Conservation (phyloP, 2,797 vertebrate species). For the Melanotaenia trifasciata region DNA sequence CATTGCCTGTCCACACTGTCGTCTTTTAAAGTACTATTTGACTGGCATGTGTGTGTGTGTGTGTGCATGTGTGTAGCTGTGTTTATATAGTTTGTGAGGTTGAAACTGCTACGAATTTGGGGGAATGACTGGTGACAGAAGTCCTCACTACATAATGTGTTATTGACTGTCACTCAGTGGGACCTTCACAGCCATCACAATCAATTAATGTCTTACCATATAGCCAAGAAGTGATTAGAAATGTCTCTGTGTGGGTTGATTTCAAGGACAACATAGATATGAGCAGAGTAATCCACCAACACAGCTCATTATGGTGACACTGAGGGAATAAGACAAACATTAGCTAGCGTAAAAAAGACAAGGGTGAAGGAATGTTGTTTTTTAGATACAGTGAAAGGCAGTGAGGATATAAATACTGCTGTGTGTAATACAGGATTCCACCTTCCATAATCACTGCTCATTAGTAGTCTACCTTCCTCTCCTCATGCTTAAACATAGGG, state of each 20-base stretch:
- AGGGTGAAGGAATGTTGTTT: background rate
- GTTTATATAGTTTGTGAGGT: conserved; percentile 14
- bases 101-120: conserved; percentile 14
- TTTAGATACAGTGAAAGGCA: background rate
- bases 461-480: conserved; percentile 21
- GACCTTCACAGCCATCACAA: conserved; percentile 65
- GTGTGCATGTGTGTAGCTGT: conserved; percentile 1
- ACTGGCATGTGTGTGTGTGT: conserved; percentile 31
- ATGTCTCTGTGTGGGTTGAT: conserved; percentile 22
- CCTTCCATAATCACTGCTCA: conserved; percentile 41
- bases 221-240: conserved; percentile 32
- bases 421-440: background rate
- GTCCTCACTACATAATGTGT: conserved; percentile 42
- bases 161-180: conserved; percentile 59
- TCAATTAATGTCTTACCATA: conserved; percentile 63
- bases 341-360: background rate
- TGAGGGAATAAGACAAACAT: conserved; percentile 2
- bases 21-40: conserved; percentile 37
- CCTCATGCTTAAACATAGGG: background rate
- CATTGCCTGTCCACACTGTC: conserved; percentile 21
- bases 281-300: conserved; percentile 11
- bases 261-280: conserved; percentile 54
- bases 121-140: conserved; percentile 50
- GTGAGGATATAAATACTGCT: conserved; percentile 1
- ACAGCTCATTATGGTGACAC: background rate